These are phyloP conservation scores for Abscondita cerata DNA, from an alignment of 2,888 invertebrate species.

Conservation along the genomic window DNA sequence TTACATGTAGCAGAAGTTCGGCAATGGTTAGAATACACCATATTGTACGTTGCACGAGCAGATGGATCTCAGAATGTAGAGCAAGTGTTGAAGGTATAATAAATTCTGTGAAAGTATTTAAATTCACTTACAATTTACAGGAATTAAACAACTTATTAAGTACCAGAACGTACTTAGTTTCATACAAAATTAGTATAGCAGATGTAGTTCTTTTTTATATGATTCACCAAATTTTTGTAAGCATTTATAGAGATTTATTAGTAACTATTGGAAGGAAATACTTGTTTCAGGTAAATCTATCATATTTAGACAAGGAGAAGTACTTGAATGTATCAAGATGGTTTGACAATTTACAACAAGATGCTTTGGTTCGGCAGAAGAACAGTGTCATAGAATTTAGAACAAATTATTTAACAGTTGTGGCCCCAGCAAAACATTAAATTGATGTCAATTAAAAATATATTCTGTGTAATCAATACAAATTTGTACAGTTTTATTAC, in stretches of 20 bases:
- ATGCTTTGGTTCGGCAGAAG: slow-evolving; percentile 66
- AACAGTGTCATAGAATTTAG: slow-evolving; percentile 61
- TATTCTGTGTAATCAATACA: no score
- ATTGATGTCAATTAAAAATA: not conserved
- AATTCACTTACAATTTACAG: slow-evolving; percentile 48
- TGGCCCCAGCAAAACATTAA: slow-evolving; percentile 47
- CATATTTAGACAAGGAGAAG: slow-evolving; percentile 71
- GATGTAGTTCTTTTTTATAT: slow-evolving; percentile 75
- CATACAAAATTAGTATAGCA: slow-evolving; percentile 66
- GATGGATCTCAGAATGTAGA: slow-evolving; percentile 31
- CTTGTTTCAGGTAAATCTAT: slow-evolving; percentile 67
- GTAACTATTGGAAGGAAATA: slow-evolving; percentile 31
- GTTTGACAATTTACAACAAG: slow-evolving; percentile 79
- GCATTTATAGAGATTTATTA: slow-evolving; percentile 39
- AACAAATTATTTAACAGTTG: slow-evolving; percentile 51
- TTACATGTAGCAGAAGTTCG: slow-evolving; percentile 48
- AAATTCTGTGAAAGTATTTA: not conserved
- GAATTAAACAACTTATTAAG: slow-evolving; percentile 65
- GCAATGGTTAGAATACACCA: slow-evolving; percentile 55
- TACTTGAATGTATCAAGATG: slow-evolving; percentile 76
- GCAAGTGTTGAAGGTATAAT: slow-evolving; percentile 47
- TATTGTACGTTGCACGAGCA: slow-evolving; percentile 44
- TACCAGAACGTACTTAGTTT: slow-evolving; percentile 65
- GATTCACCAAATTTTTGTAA: slow-evolving; percentile 72
- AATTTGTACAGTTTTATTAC: no score